Percentiles rank a stretch among this genome's conserved stretches.
Evolutionary conservation across 2,888 invertebrate species (phyloP).

Genomic region (Luffia ferchaultella): DNA sequence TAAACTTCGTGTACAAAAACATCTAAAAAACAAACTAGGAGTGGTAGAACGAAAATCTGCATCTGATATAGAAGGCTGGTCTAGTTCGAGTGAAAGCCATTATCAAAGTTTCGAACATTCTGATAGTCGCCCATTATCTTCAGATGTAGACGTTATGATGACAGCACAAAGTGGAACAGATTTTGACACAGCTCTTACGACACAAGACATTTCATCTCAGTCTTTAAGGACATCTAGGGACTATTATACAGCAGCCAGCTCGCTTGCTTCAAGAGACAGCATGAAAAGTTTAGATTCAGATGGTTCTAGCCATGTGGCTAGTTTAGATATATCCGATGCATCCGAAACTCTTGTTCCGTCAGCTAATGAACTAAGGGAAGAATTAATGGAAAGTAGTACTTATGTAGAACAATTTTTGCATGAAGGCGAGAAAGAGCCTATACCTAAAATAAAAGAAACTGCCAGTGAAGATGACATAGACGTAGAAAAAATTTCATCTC

Average conservation of each 20-base stretch:
- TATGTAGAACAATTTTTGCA: slow-evolving; percentile 62
- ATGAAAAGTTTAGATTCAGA: slow-evolving; percentile 91
- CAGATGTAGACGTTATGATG: slow-evolving; percentile 83
- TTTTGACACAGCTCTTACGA: slow-evolving; percentile 86
- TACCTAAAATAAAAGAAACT: slow-evolving; percentile 45
- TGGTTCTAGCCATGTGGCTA: slow-evolving; percentile 87
- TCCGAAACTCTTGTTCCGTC: slow-evolving; percentile 95
- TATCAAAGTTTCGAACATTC: slow-evolving; percentile 88
- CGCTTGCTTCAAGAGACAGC: slow-evolving; percentile 88
- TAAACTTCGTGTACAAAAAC: slow-evolving; percentile 48
- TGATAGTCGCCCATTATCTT: slow-evolving; percentile 84
- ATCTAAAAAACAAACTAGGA: slow-evolving; percentile 53
- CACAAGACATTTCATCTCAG: slow-evolving; percentile 76
- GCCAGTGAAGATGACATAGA: slow-evolving; percentile 63
- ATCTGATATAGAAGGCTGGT: slow-evolving; percentile 81
- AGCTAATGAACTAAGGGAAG: slow-evolving; percentile 80
- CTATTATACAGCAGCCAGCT: slow-evolving; percentile 86
- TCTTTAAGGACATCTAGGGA: slow-evolving; percentile 83
- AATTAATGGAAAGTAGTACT: slow-evolving; percentile 71
- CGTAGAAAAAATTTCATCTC: slow-evolving; percentile 60
- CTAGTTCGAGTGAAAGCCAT: slow-evolving; percentile 89
- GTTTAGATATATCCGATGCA: slow-evolving; percentile 89
- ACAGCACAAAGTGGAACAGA: slow-evolving; percentile 82
- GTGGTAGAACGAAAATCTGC: slow-evolving; percentile 75
- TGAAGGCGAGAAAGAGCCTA: slow-evolving; percentile 39